Conservation (phyloP, 1,140 invertebrate genomes). For the Drosophila nigrodunni region DNA sequence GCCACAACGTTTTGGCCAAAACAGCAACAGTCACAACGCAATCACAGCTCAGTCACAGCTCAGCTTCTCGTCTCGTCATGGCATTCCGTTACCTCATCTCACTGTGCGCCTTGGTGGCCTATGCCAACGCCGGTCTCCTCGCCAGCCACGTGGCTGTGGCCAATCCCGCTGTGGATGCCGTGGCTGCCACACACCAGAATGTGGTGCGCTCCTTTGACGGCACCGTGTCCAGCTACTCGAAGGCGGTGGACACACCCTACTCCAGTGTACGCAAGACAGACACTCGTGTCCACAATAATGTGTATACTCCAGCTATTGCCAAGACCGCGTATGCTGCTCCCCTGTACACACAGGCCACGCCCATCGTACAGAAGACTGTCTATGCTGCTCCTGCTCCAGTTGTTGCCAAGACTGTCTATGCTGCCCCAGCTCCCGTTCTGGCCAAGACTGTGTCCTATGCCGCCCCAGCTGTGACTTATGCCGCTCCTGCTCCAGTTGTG, state of each 20-base stretch:
- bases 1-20: slow-evolving; percentile 59
- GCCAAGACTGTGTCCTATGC: slow-evolving; percentile 35
- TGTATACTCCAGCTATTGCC: slow-evolving; percentile 77
- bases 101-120: slow-evolving; percentile 84
- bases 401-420: slow-evolving; percentile 86
- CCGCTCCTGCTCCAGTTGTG: slow-evolving; percentile 80
- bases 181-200: slow-evolving; percentile 86
- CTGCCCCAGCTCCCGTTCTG: slow-evolving; percentile 82
- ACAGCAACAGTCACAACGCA: slow-evolving; percentile 71
- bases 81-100: slow-evolving; percentile 83
- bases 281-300: slow-evolving; percentile 85
- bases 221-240: slow-evolving; percentile 87
- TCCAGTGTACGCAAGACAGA: slow-evolving; percentile 88
- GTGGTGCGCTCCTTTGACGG: slow-evolving; percentile 86
- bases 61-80: slow-evolving; percentile 53
- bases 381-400: slow-evolving; percentile 85
- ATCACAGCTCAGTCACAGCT: slow-evolving; percentile 44
- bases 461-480: slow-evolving; percentile 72
- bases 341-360: slow-evolving; percentile 70
- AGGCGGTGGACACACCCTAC: slow-evolving; percentile 87
- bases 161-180: slow-evolving; percentile 84
- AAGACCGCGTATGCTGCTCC: slow-evolving; percentile 69
- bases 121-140: slow-evolving; percentile 84
- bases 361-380: slow-evolving; percentile 58
- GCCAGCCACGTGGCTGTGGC: slow-evolving; percentile 63